A percentile compares a stretch with the other conserved stretches of the same genome.
phyloP scores from a whole-genome alignment of 2,888 invertebrate species.

The Sinopyrophorus schimmeli region DNA sequence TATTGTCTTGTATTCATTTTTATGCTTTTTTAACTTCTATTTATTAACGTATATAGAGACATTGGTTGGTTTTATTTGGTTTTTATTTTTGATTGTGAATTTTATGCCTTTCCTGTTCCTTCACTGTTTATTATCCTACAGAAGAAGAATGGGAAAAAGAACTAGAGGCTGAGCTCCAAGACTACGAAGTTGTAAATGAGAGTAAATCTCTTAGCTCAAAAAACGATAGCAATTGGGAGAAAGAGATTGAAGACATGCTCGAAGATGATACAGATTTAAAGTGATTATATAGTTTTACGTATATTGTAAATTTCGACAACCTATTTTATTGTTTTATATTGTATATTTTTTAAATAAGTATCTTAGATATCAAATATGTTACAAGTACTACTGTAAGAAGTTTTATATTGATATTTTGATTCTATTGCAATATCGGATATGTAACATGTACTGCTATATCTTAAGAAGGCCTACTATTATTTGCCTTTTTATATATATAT shows the following conservation, averaged over 20 bases:
- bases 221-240: constrained; percentile 51
- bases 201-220: constrained; percentile 57
- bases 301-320: no score
- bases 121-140: constrained; percentile 43
- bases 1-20: constrained; percentile 14
- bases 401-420: no score
- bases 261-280: constrained; percentile 52
- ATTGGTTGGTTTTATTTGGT: constrained; percentile 21
- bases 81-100: constrained; percentile 33
- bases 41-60: constrained; percentile 17
- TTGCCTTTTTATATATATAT: no score
- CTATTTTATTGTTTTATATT: no score
- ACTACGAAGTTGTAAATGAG: constrained; percentile 85
- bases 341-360: constrained; percentile 4
- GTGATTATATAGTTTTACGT: constrained; percentile 38
- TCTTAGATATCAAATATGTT: no score
- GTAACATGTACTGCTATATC: no score
- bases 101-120: constrained; percentile 45
- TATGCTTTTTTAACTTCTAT: constrained; percentile 5
- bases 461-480: no score
- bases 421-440: no score
- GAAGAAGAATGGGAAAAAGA: constrained; percentile 95
- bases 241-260: constrained; percentile 54
- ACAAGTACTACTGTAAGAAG: no score
- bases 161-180: constrained; percentile 91